Evolutionary conservation across 2,113 vertebrate genomes (phyloP), one percentile per base, ranked within the genome.

Genomic region (Catharus fuscescens): DNA sequence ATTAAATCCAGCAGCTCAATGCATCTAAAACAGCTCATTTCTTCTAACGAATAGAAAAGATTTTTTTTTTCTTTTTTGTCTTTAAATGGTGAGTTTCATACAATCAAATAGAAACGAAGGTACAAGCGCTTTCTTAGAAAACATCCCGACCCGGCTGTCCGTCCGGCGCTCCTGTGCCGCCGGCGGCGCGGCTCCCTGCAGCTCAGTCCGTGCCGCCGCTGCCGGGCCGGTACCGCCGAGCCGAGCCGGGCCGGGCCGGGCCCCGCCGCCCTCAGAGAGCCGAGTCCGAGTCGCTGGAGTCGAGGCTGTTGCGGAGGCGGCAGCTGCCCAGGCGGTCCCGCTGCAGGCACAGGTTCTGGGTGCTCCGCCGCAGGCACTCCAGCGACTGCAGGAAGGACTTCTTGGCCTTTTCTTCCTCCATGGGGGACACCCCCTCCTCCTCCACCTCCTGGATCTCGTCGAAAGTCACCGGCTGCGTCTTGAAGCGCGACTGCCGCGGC

Each of bases 391-490:
- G 97, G 97, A 99, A 99, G n/a, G 99, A 99, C 42, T 98, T 98
- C 34, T 98, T 98, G 26, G 99, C 99, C 91, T 99, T 98, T 95
- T 99, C 99, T 93, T 99, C 99, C 95, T 99, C 99, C 97, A 99
- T 81, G 3, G 99, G 98, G 5, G 99, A 99, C 82, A 98, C 98
- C 24, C 99, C 99, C 85, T 99, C 99, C 88, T 99, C 99, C 78
- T 99, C 99, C 84, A 99, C 99, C 98, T 99, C 99, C 54, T 99
- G 99, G 80, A 99, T 99, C 98, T 99, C 99, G 60, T 99, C 99
- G 84, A 99, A 99, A 93, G 99, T 99, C 96, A 99, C 99, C 7
- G 99, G 99, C 97, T 99, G 99, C 31, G 99, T 99, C 97, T 99
- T 99, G 98, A 99, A 99, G 90, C 99, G 98, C 34, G 98, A 98